Evolutionary conservation across 2,888 invertebrate genomes (phyloP).

Genomic region (Monopis laevigella): DNA sequence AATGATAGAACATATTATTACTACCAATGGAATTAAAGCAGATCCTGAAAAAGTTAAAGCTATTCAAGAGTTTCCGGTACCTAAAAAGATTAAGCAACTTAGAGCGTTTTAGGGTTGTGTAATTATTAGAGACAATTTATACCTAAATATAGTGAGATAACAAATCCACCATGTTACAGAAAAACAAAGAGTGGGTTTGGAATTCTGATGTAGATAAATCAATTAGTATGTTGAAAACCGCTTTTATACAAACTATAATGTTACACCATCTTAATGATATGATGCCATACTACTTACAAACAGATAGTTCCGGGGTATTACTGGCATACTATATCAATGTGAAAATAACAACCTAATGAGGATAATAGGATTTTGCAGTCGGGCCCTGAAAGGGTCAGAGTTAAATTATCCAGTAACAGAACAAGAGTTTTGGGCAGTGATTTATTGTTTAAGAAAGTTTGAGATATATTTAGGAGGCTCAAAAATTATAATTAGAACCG

Average conservation of each 20-base stretch:
- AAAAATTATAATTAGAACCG: conserved; percentile 22
- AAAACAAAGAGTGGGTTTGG: no score
- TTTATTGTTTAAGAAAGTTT: conserved; percentile 23
- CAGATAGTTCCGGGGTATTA: conserved; percentile 24
- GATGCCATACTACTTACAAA: conserved; percentile 20
- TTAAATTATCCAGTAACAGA: conserved; percentile 22
- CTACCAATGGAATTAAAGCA: conserved; percentile 14
- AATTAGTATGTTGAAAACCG: conserved; percentile 19
- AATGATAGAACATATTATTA: conserved; percentile 15
- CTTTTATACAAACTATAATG: conserved; percentile 17
- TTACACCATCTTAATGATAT: conserved; percentile 17
- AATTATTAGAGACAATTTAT: no score
- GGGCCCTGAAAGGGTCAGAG: conserved; percentile 19
- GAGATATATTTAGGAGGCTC: conserved; percentile 22
- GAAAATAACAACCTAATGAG: conserved; percentile 12
- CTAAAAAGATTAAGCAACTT: no score
- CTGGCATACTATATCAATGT: conserved; percentile 19
- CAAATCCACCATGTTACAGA: no score
- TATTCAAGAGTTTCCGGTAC: conserved; percentile 23
- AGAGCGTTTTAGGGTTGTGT: no score
- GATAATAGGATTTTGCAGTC: conserved; percentile 21
- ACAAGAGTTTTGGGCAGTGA: conserved; percentile 23
- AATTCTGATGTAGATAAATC: conserved; percentile 13
- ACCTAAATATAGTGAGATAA: no score
- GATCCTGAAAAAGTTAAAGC: conserved; percentile 20